Base-by-base conservation (phyloP, 2,888 invertebrate species). In the Thalpophila matura region DNA sequence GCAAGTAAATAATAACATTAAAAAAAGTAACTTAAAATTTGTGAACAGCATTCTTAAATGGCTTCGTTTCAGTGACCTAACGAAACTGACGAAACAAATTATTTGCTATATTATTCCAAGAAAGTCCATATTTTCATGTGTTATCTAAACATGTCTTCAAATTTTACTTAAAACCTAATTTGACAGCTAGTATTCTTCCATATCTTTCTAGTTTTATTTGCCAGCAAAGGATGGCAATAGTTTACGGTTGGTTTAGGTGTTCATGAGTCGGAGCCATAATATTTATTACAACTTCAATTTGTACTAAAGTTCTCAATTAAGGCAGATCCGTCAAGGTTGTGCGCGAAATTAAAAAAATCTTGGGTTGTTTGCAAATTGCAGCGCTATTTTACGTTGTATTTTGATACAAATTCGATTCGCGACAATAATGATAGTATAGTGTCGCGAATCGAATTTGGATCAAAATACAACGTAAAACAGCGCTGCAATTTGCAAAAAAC, bases 251-350 rank as follows among this genome's bases (percentile, higher is more conserved):
- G 1, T 33, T 33, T 1, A 20, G 1, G n/a, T n/a, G n/a, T n/a
- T 22, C 12, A 2, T 16, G 10, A 20, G 12, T 62, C 69, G 69
- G 59, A 5, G 69, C 42, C 69, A 43, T 43, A 0, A 16, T 29
- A 35, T 29, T 18, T 29, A 12, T 3, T 24, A 24, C 3, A 18
- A 42, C 18, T 42, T 18, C 58, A 35, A 27, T 2, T 20, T 10
- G 6, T 27, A 16, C 16, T 20, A 14, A 42, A 22, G n/a, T 22
- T 27, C 14, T 18, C 18, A 14, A n/a, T n/a, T n/a, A n/a, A n/a
- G n/a, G n/a, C n/a, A n/a, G n/a, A n/a, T n/a, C n/a, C n/a, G n/a
- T n/a, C n/a, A n/a, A n/a, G n/a, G n/a, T n/a, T n/a, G n/a, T n/a
- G n/a, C n/a, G n/a, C n/a, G n/a, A n/a, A n/a, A n/a, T n/a, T n/a